Percentiles rank a stretch among this genome's conserved stretches.
Conservation (phyloP, 2,797 vertebrate species). For the Falco rusticolus region DNA sequence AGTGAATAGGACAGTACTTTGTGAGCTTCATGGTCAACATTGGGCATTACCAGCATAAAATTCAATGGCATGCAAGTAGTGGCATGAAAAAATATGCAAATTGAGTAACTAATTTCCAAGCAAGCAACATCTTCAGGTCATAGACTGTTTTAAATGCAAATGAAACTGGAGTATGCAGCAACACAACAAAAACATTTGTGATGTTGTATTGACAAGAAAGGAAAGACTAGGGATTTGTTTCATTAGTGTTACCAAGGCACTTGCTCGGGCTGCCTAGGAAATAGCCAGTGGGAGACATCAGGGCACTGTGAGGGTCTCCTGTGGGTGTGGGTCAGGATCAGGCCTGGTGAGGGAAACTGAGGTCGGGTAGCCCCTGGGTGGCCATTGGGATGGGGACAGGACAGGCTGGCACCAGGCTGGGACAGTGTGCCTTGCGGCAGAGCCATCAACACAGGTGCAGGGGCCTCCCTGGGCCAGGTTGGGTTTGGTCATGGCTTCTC, state of each 20-base stretch:
- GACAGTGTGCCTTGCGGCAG: fast-evolving
- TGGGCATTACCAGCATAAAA: not conserved
- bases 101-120: not conserved
- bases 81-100: not conserved
- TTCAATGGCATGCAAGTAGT: not conserved
- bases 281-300: not conserved
- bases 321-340: not conserved
- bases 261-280: not conserved
- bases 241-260: not conserved
- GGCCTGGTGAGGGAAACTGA: fast-evolving
- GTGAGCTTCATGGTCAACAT: not conserved
- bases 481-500: not conserved
- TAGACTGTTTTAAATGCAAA: not conserved
- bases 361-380: fast-evolving
- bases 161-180: not conserved
- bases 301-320: fast-evolving
- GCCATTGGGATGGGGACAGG: not conserved
- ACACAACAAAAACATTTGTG: not conserved
- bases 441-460: not conserved
- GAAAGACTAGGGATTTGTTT: not conserved
- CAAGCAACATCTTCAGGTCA: not conserved
- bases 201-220: not conserved
- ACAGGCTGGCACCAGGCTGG: too few relatives aligned
- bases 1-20: not conserved
- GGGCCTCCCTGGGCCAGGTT: not conserved